Conservation (phyloP, 2,888 invertebrate genomes). For the Drosophila borealis region DNA sequence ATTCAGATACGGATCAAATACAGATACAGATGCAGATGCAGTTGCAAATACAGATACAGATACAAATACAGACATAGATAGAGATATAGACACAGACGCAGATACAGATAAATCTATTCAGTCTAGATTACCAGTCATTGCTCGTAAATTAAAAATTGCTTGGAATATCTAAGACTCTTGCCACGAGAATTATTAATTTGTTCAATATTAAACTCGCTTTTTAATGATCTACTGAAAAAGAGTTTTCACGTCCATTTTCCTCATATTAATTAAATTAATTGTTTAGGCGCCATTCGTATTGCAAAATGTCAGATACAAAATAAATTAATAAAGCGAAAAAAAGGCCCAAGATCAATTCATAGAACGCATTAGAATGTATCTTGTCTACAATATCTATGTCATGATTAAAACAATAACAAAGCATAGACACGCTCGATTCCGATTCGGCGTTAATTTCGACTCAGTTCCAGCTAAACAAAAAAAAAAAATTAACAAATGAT, state of each 20-base stretch:
- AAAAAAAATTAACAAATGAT: slow-evolving; percentile 7
- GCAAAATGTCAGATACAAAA: background rate
- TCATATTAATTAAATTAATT: background rate
- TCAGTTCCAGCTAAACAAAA: background rate
- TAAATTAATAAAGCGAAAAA: background rate
- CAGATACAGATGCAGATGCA: too few species aligned
- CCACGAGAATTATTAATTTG: too few species aligned
- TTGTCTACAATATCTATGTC: background rate
- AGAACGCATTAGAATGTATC: background rate
- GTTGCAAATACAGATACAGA: too few species aligned
- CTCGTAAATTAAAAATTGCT: too few species aligned
- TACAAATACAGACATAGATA: too few species aligned
- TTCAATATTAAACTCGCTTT: too few species aligned
- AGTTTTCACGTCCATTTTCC: background rate
- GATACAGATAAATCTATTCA: too few species aligned
- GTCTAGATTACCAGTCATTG: too few species aligned
- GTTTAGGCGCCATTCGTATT: background rate
- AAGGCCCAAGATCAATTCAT: background rate
- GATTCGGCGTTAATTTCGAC: background rate
- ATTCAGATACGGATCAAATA: too few species aligned
- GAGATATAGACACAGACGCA: too few species aligned
- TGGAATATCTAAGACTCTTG: too few species aligned
- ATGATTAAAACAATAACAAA: background rate
- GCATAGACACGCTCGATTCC: background rate
- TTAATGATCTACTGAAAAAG: background rate